These are phyloP conservation scores for Aporrectodea caliginosa DNA, from an alignment of 1,140 invertebrate genomes.

Conservation along the genomic window DNA sequence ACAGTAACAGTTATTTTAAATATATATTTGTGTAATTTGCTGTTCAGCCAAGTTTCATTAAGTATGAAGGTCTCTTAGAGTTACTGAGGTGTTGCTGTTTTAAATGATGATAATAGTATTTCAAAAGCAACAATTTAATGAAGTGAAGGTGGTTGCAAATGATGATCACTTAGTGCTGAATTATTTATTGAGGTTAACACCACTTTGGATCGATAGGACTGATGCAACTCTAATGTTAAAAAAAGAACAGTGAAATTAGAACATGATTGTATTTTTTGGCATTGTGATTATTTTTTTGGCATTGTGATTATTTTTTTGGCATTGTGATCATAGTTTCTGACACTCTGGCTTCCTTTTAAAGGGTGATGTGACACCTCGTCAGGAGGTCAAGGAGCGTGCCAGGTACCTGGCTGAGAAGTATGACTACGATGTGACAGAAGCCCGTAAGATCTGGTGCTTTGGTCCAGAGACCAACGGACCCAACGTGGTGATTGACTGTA, in stretches of 20 bases:
- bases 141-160: no score
- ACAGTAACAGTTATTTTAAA: no score
- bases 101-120: no score
- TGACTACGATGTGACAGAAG: conserved; percentile 95
- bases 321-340: conserved; percentile 13
- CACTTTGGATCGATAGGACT: background rate
- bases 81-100: background rate
- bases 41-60: no score
- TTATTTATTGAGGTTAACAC: background rate
- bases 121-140: no score
- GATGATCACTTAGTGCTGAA: background rate
- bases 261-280: no score
- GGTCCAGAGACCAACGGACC: conserved; percentile 98
- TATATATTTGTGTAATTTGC: no score
- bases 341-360: conserved; percentile 47
- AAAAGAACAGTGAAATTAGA: background rate
- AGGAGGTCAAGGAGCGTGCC: conserved; percentile 94
- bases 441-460: conserved; percentile 99
- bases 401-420: conserved; percentile 91
- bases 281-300: no score
- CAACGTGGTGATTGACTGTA: conserved; percentile 94
- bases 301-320: no score
- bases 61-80: background rate
- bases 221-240: background rate
- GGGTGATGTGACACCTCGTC: conserved; percentile 88